Evolutionary conservation across 2,113 vertebrate species (phyloP), one percentile per base, ranked within the genome.

Genomic region (Atrichornis clamosus): DNA sequence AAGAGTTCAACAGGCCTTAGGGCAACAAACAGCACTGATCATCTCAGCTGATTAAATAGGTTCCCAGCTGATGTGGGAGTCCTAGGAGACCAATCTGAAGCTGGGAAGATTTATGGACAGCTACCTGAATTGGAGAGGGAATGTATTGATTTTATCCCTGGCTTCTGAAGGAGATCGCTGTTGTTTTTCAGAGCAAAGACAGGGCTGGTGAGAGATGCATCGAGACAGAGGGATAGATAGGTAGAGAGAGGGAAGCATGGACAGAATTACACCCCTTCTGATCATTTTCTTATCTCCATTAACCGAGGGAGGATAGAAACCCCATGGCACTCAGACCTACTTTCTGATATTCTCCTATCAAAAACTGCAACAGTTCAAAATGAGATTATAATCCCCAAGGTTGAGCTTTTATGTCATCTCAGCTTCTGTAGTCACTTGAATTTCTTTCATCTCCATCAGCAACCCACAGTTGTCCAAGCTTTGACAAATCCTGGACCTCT

Each of bases 51-150:
- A 96, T 96, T 93, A 96, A 89, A 97, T 96, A 80, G 50, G 91
- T 93, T 94, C 81, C 76, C 86, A 77, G 15, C 59, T 35, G 83
- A 89, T 74, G 27, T 4, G 2, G n/a, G 92, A 93, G 80, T 94
- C 96, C 97, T 95, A n/a, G 96, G 97, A 95, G 95, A 97, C 92
- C 68, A 70, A 21, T 33, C 72, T 83, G 87, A 84, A 85, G 78
- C 85, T 78, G 88, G 76, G 88, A 84, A 89, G 94, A 97, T 97
- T 97, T 96, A 97, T 93, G 76, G 52, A 46, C 52, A 74, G 56
- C 82, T 90, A 96, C 96, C 92, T 95, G 83, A 96, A 96, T 90
- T 79, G 56, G 62, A 84, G 92, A 75, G 84, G 53, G 88, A 49
- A 91, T 56, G 50, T 13, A 80, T 14, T 94, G 80, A 59, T 92